Percentiles rank a stretch among this genome's conserved stretches.
phyloP scores from a whole-genome alignment of 2,888 invertebrate species.

The Yponomeuta evonymella region DNA sequence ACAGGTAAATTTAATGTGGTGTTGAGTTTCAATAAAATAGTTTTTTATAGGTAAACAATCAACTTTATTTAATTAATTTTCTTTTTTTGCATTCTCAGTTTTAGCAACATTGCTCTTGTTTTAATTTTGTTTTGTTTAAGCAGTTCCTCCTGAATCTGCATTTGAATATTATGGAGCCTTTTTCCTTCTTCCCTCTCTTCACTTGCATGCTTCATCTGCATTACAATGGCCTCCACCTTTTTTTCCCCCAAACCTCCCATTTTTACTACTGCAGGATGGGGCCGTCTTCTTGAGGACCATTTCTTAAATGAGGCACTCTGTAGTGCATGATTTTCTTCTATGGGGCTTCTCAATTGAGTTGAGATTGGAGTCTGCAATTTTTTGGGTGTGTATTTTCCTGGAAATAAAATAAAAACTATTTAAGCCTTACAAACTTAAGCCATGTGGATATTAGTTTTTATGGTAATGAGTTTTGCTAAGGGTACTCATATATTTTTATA shows the following conservation, averaged over 20 bases:
- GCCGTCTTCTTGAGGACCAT: not conserved
- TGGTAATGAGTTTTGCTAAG: too few species aligned
- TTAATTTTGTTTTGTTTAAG: constrained; percentile 15
- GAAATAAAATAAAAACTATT: constrained; percentile 6
- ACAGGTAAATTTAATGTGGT: not conserved
- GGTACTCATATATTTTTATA: too few species aligned
- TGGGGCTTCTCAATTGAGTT: not conserved
- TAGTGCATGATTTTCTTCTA: not conserved
- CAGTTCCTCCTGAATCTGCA: constrained; percentile 9
- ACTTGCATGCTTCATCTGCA: not conserved
- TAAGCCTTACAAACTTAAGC: not conserved
- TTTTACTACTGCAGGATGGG: not conserved
- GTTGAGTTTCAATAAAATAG: not conserved
- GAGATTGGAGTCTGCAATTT: constrained; percentile 3
- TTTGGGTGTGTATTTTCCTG: constrained; percentile 9
- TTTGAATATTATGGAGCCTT: not conserved
- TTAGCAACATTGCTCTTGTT: constrained; percentile 12
- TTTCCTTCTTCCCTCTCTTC: constrained; percentile 1
- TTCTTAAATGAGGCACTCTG: not conserved
- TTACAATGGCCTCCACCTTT: constrained; percentile 1
- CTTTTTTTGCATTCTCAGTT: constrained; percentile 9
- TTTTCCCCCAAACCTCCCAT: not conserved
- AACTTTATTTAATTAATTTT: not conserved
- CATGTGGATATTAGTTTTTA: too few species aligned
- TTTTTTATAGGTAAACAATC: not conserved